These are phyloP conservation scores for Pterois miles DNA, from an alignment of 2,797 vertebrate species.

Conservation along the genomic window DNA sequence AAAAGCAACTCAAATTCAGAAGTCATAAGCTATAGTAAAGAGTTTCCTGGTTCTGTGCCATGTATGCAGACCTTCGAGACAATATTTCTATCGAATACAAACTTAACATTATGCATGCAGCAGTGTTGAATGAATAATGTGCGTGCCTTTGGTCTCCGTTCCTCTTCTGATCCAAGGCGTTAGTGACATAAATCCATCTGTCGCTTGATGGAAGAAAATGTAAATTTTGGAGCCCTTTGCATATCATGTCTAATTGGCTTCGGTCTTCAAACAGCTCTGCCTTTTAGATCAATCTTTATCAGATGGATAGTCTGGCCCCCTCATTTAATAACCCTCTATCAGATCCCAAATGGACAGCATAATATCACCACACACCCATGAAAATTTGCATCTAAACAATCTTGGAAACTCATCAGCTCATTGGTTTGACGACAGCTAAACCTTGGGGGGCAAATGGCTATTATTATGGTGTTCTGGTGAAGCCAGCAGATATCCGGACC, in stretches of 20 bases:
- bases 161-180: slow-evolving; percentile 72
- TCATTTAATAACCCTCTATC: slow-evolving; percentile 52
- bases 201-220: slow-evolving; percentile 78
- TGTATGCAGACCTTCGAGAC: slow-evolving; percentile 60
- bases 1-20: slow-evolving; percentile 60
- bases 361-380: slow-evolving; percentile 1
- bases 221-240: slow-evolving; percentile 75
- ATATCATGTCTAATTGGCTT: slow-evolving; percentile 76
- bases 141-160: slow-evolving; percentile 71
- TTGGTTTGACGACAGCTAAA: not conserved
- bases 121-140: slow-evolving; percentile 74
- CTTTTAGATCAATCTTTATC: slow-evolving; percentile 71
- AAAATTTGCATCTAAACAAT: slow-evolving; percentile 31
- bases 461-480: not conserved
- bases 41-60: slow-evolving; percentile 59
- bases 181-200: slow-evolving; percentile 81
- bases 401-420: not conserved
- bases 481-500: not conserved
- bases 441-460: not conserved
- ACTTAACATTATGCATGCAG: slow-evolving; percentile 75
- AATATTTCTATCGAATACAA: slow-evolving; percentile 65
- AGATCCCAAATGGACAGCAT: slow-evolving; percentile 42
- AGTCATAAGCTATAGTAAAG: slow-evolving; percentile 56
- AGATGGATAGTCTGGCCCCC: slow-evolving; percentile 53
- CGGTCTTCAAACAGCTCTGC: slow-evolving; percentile 72